Evolutionary conservation across 2,888 invertebrate genomes (phyloP).

Genomic region (Thereva nobilitata): DNA sequence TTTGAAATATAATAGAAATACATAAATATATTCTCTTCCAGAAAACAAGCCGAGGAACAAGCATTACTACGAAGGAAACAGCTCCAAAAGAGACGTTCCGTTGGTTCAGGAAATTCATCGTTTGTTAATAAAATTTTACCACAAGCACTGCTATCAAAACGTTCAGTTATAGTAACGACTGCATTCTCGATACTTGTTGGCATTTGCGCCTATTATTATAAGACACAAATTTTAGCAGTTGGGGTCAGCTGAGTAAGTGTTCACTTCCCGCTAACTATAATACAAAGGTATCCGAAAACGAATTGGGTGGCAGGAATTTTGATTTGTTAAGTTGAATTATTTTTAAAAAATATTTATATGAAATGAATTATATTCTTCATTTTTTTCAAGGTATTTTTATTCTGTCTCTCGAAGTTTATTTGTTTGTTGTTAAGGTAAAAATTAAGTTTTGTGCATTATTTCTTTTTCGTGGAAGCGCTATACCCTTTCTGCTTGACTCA

Average conservation of each 20-base stretch:
- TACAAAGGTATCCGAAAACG: conserved; percentile 40
- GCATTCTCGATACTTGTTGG: conserved; percentile 57
- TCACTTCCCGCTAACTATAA: conserved; percentile 39
- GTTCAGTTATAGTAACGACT: conserved; percentile 55
- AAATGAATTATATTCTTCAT: conserved; percentile 3
- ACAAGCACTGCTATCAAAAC: conserved; percentile 48
- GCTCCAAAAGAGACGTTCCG: conserved; percentile 47
- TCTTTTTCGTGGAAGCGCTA: not conserved
- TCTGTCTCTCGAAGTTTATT: not conserved
- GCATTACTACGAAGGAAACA: conserved; percentile 56
- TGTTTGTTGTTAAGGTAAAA: not conserved
- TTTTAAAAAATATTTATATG: conserved; percentile 9
- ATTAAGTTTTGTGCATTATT: not conserved
- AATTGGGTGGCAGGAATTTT: conserved; percentile 38
- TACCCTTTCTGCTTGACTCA: too few relatives aligned
- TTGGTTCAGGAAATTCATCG: conserved; percentile 43
- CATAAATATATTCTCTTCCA: conserved; percentile 49
- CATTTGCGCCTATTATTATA: conserved; percentile 58
- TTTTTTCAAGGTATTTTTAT: not conserved
- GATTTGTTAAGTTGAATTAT: conserved; percentile 31
- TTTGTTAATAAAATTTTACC: conserved; percentile 50
- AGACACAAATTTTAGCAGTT: conserved; percentile 54
- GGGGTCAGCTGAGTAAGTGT: conserved; percentile 55
- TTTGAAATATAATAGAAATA: not conserved
- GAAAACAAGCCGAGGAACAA: conserved; percentile 66